A percentile compares a stretch with the other conserved stretches of the same genome.
Evolutionary conservation across 2,888 invertebrate species (phyloP).

Genomic region (Amiota mariae): DNA sequence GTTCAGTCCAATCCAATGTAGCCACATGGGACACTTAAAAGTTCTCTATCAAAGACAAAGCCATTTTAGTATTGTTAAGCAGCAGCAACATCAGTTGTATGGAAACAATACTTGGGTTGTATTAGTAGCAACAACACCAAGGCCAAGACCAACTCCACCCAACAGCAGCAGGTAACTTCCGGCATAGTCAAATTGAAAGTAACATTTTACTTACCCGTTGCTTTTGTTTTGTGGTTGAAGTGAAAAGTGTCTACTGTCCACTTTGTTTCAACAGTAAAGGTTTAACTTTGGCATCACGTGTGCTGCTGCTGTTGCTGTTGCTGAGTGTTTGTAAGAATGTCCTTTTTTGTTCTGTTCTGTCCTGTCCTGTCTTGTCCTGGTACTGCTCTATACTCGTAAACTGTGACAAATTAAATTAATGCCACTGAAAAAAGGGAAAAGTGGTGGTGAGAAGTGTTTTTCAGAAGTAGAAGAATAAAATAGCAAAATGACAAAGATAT

Average conservation of each 20-base stretch:
- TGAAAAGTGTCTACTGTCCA: slow-evolving; percentile 51
- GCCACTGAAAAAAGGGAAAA: slow-evolving; percentile 58
- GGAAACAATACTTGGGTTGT: slow-evolving; percentile 45
- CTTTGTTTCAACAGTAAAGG: not conserved
- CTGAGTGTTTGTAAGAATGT: slow-evolving; percentile 37
- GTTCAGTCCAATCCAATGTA: slow-evolving; percentile 47
- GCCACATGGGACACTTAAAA: slow-evolving; percentile 69
- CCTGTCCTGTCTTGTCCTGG: no score
- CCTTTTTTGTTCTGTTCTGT: no score
- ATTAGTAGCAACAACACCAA: slow-evolving; percentile 1
- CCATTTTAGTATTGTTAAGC: not conserved
- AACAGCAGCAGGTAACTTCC: slow-evolving; percentile 66
- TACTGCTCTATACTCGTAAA: slow-evolving; percentile 49
- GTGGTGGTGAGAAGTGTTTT: slow-evolving; percentile 36
- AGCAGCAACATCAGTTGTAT: slow-evolving; percentile 3
- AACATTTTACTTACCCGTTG: slow-evolving; percentile 50
- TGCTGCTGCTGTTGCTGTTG: slow-evolving; percentile 4
- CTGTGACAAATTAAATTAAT: slow-evolving; percentile 68
- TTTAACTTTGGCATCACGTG: slow-evolving; percentile 5
- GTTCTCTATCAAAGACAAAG: slow-evolving; percentile 35
- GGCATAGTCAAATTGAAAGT: slow-evolving; percentile 66
- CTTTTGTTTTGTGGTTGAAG: slow-evolving; percentile 53
- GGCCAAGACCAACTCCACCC: slow-evolving; percentile 7
- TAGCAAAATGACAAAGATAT: not conserved
- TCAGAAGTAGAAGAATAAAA: not conserved